Base-by-base conservation (phyloP, 2,888 invertebrate genomes). In the Pachymerium ferrugineum region DNA sequence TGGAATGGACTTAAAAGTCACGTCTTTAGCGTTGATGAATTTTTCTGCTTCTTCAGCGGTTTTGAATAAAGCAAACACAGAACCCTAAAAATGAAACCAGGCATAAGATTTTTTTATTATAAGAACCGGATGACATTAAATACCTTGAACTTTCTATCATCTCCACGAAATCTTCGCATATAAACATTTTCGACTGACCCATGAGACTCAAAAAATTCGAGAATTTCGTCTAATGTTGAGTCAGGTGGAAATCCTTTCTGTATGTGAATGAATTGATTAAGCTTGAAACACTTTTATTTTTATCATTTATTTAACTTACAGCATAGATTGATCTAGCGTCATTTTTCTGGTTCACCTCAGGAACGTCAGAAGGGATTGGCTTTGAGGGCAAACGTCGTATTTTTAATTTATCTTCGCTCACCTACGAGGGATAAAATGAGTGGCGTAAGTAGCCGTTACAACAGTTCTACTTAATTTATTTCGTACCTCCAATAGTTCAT, bases 1-100 rank as follows among this genome's bases (percentile, higher is more conserved):
- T 29, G 25, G 30, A 5, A 19, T 70, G 12, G 14, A 28, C n/a
- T 31, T 31, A 78, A 88, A 92, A 79, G 91, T 90, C 4, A 91
- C 84, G 38, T 83, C 83, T 77, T 91, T 89, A 22, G 85, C 83
- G 22, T 87, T 88, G 38, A 94, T 82, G 80, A 94, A 93, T 75
- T 88, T 89, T 78, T 92, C 89, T 1, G 94, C 93, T 80, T 88
- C 88, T 73, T 94, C 95, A 73, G 88, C 86, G 31, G 88, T 90
- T 78, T 89, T 88, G 82, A 97, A 98, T 4, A 92, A 90, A 10
- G 90, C 88, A 82, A 96, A 97, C 70, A 96, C 89, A 0, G 97
- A 97, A 71, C 97, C 98, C 84, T 97, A 78, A 35, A 80, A 80
- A 31, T 73, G 73, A 30, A 73, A 73, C n/a, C n/a, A n/a, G n/a